Percentiles rank a stretch among this genome's conserved stretches.
These are phyloP conservation scores for Stenodema calcarata DNA, from an alignment of 2,888 invertebrate genomes.

Conservation along the genomic window DNA sequence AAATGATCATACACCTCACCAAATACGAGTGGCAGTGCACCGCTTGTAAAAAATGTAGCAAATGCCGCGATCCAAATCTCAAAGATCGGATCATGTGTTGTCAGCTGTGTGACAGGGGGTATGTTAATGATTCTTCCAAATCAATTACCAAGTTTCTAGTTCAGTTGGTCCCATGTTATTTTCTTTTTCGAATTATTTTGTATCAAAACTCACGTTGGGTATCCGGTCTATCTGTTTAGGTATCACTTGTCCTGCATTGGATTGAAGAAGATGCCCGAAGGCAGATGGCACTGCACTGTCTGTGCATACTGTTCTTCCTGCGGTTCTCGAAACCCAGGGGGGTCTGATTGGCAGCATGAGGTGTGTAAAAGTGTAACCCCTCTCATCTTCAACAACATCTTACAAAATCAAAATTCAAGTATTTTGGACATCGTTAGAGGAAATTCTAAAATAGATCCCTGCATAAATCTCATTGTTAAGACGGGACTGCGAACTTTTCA, in stretches of 20 bases:
- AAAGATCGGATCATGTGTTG: conserved; percentile 94
- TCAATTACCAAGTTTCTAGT: no score
- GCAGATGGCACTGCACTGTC: conserved; percentile 87
- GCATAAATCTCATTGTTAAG: no score
- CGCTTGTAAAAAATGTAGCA: conserved; percentile 88
- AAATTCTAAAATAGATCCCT: no score
- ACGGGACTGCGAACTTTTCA: no score
- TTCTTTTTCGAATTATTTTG: no score
- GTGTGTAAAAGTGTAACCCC: conserved; percentile 56
- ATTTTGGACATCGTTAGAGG: no score
- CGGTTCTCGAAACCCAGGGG: conserved; percentile 64
- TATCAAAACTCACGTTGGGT: no score
- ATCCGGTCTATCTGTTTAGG: conserved; percentile 59
- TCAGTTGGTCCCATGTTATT: no score
- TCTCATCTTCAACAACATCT: no score
- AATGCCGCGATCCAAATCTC: conserved; percentile 76
- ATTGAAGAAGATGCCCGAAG: conserved; percentile 78
- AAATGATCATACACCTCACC: conserved; percentile 82
- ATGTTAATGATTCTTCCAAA: no score
- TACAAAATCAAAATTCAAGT: no score
- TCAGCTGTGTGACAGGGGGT: conserved; percentile 91
- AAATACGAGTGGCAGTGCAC: conserved; percentile 93
- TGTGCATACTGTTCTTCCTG: conserved; percentile 73
- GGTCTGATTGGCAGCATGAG: conserved; percentile 65
- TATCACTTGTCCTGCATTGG: conserved; percentile 93